phyloP scores from a whole-genome alignment of 2,797 vertebrate species.

The Gorsachius magnificus region DNA sequence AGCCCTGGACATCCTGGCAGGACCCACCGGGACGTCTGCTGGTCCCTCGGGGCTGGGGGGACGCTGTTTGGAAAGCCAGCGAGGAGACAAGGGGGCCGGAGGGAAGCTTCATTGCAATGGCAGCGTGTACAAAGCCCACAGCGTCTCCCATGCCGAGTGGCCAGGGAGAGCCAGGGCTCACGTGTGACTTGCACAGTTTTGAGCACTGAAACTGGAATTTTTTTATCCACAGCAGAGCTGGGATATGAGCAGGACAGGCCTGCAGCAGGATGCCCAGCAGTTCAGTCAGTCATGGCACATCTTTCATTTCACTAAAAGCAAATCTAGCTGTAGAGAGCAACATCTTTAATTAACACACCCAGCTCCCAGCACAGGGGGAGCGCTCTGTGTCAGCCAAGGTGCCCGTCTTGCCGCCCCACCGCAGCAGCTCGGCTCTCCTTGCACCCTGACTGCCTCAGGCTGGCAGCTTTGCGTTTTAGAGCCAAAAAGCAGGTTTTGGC shows the following conservation, averaged over 20 bases:
- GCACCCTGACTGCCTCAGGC: background rate
- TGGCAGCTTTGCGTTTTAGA: background rate
- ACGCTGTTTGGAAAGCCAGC: background rate
- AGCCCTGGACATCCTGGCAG: background rate
- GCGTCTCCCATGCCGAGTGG: background rate
- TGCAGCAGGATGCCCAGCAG: background rate
- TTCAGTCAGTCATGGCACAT: background rate
- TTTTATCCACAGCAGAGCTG: background rate
- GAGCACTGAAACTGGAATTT: background rate
- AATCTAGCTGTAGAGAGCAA: background rate
- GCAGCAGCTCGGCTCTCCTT: background rate
- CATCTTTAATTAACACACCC: background rate
- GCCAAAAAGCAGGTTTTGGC: background rate
- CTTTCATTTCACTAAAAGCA: background rate
- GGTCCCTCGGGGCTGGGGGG: accelerated
- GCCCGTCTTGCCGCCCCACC: accelerated
- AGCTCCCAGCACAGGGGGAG: background rate
- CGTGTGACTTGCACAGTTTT: background rate
- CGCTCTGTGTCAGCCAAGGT: background rate
- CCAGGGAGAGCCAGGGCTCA: background rate
- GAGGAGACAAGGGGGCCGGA: background rate
- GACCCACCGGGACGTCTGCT: background rate
- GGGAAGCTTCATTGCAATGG: background rate
- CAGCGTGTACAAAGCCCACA: background rate
- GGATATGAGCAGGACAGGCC: background rate